Evolutionary conservation across 1,140 invertebrate species (phyloP), one percentile per base, ranked within the genome.

Genomic region (Drosophila quadrilineata): DNA sequence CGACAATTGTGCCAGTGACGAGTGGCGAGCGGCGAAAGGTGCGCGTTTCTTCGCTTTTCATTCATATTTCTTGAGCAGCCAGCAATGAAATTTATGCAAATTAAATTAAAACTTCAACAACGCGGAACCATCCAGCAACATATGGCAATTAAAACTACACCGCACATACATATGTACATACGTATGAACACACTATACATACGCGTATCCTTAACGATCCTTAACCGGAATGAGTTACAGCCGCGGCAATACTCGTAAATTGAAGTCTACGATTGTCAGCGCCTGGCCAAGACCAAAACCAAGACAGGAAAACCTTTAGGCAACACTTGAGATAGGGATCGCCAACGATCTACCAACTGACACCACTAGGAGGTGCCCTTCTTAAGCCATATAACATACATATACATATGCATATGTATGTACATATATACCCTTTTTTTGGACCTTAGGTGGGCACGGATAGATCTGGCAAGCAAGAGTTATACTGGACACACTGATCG

Each of bases 61-160:
- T 40, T 50, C 33, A 46, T 54, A 38, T 46, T 48, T 14, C 40
- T 31, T 33, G 41, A 8, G 59, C 77, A 82, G 77, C 77, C 53
- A 84, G 69, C 69, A 66, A 85, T 84, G 79, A 84, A 84, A 84
- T 84, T 84, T 84, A 84, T 84, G 77, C 63, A 84, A 85, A 84
- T 85, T 77, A 57, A 84, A 84, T 77, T 63, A 77, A 56, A 82
- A 74, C 73, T 77, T 77, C 73, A 85, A 84, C 57, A 49, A 84
- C n/a, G 77, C 77, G 77, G 80, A 84, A 84, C 75, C 65, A 50
- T 36, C 22, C 29, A 35, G 69, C 72, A 65, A 46, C 79, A 84
- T 77, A 73, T 77, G 74, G 76, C 67, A 49, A 26, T 22, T 22
- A 50, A 45, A 28, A 33, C 28, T 45, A 45, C 41, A 41, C 38